Base-by-base conservation (phyloP, 2,888 invertebrate genomes). In the Leucophora obtusa region DNA sequence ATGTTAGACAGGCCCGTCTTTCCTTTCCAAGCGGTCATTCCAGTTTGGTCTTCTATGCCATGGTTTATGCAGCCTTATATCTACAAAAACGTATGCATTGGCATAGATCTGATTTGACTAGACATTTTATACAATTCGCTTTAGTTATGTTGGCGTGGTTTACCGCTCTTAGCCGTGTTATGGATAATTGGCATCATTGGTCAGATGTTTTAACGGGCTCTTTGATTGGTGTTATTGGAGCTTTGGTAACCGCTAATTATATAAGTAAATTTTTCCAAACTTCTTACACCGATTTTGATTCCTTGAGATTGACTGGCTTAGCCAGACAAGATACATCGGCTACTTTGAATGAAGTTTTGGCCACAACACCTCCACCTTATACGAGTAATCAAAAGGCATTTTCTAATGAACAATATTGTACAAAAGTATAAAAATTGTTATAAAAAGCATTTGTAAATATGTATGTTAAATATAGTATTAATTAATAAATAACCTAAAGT, bases 11-110 rank as follows among this genome's bases (percentile, higher is more conserved):
- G 89, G 91, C 95, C 91, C 93, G 95, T 83, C 92, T 97, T 75
- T 97, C 97, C 24, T 97, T 97, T 90, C 97, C 97, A 70, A 97
- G 96, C 80, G 97, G 97, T 18, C 97, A 97, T 90, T 95, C 97
- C 10, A 96, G 96, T 6, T 95, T 97, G 91, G 94, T 95, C 11
- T 95, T 95, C 84, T 97, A 94, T 87, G 93, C 95, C 50, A 95
- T 96, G 94, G 88, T 96, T 60, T 97, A 95, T 91, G 93, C 95
- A 85, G 93, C 94, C 86, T 92, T 98, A 82, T 98, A 98, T 90
- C 91, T 98, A 17, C 97, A 98, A 87, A 92, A 94, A 63, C 93
- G 96, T 53, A 92, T 97, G 90, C 94, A 93, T 7, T 96, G 96
- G 94, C 93, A 93, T 75, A 94, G 95, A 18, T 95, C 95, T 59